Evolutionary conservation across 1,140 invertebrate species (phyloP), one percentile per base, ranked within the genome.

Genomic region (Microplitis demolitor): DNA sequence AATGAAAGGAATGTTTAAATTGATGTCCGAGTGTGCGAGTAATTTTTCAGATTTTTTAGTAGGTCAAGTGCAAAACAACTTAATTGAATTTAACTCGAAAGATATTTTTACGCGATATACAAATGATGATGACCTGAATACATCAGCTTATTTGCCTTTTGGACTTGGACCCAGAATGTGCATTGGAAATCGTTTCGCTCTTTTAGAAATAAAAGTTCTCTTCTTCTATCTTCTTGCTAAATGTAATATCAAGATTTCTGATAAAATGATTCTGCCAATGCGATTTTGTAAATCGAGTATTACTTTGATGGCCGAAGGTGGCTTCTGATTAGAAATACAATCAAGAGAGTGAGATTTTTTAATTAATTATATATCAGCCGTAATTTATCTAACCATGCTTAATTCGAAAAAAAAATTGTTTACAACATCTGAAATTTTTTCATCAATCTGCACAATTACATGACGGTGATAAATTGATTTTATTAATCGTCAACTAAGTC

Each of bases 91-190:
- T 8, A 71, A 78, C 35, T 67, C 66, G 1, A 73, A 73, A 37
- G 72, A 69, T 4, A 51, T 45, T 70, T 87, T 84, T 51, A 73
- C 77, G 9, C 50, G 69, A 54, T 77, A 74, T 51, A 68, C 74
- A 4, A 76, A 68, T 39, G 79, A 79, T 63, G 81, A 33, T 37
- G 60, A 8, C 69, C 82, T 82, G 58, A 68, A 81, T 37, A 9
- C n/a, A 1, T 60, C 69, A 51, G 66, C 61, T 13, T 76, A 76
- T 1, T 60, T 85, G 33, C 80, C 81, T 0, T 84, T 84, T 66
- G 82, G 81, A 37, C 60, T 72, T 31, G 80, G 82, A 0, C 13
- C 68, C 69, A 62, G 66, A 33, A 68, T 56, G 50, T 68, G 66
- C 53, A 68, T 68, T 56, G 66, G 51, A 4, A 68, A 68, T 35